Evolutionary conservation across 30 jellyfish, hydroid and myxozoan genomes (phyloP).

Genomic region (Clytia hemisphaerica): DNA sequence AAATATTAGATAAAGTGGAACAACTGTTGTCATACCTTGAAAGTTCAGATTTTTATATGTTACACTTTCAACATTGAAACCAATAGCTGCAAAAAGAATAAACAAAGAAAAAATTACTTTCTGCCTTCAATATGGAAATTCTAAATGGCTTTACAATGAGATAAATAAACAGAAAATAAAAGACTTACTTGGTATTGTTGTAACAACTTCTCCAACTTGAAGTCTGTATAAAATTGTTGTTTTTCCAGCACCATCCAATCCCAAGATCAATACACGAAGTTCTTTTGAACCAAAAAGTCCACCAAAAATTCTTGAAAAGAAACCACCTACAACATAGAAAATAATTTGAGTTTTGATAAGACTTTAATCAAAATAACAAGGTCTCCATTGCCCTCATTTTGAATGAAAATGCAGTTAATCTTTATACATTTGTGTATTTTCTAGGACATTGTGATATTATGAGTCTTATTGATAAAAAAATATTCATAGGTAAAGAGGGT

Average conservation of each 20-base stretch:
- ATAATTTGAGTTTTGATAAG: no score
- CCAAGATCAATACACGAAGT: slow-evolving; percentile 72
- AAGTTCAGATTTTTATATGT: slow-evolving; percentile 80
- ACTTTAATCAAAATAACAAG: no score
- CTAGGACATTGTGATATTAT: no score
- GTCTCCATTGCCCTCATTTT: no score
- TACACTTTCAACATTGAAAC: slow-evolving; percentile 94
- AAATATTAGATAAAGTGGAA: background rate
- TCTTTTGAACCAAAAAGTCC: slow-evolving; percentile 87
- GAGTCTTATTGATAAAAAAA: no score
- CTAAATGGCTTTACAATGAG: background rate
- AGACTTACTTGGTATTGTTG: slow-evolving; percentile 88
- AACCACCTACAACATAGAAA: slow-evolving; percentile 41
- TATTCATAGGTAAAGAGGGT: no score
- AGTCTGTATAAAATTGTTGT: slow-evolving; percentile 91
- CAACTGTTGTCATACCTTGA: slow-evolving; percentile 58
- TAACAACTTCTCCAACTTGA: slow-evolving; percentile 98
- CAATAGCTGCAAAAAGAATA: slow-evolving; percentile 59
- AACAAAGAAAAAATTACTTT: background rate
- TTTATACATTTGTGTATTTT: no score
- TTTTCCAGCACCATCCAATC: slow-evolving; percentile 97
- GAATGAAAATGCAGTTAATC: no score
- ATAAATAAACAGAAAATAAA: background rate
- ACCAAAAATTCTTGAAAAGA: slow-evolving; percentile 77
- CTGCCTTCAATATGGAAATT: background rate